A percentile compares a stretch with the other conserved stretches of the same genome.
Conservation (phyloP, 2,113 vertebrate genomes). For the Orthonyx spaldingii region DNA sequence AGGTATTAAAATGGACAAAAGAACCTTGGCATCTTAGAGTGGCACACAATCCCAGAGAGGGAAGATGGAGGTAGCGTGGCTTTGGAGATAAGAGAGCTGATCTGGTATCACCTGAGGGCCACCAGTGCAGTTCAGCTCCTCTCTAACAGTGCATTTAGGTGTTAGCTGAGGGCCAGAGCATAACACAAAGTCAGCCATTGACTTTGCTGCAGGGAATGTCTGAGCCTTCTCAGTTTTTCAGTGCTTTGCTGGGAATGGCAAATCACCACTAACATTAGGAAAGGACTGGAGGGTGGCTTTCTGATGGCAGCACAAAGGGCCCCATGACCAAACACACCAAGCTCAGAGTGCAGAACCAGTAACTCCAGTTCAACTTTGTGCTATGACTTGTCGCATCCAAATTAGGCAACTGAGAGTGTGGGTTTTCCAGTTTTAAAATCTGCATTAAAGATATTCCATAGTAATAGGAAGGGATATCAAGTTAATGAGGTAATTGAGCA, state of each 20-base stretch:
- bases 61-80: too few relatives aligned
- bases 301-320: background rate
- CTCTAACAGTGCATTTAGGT: background rate
- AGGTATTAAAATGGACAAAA: background rate
- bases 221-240: background rate
- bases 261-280: background rate
- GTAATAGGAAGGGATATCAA: background rate
- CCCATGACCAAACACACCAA: rapidly evolving
- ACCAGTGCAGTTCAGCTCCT: background rate
- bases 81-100: background rate
- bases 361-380: background rate
- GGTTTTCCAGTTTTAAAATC: background rate
- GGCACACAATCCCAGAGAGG: background rate
- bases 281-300: background rate
- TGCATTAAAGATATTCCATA: background rate
- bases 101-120: background rate
- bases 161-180: background rate
- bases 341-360: background rate
- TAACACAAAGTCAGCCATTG: background rate
- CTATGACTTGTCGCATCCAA: background rate
- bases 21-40: background rate
- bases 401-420: background rate
- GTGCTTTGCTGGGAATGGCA: background rate
- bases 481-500: background rate
- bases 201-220: background rate